Percentiles rank a stretch among this genome's conserved stretches.
These are phyloP conservation scores for Sthenelais limicola DNA, from an alignment of 2,888 invertebrate genomes.

Conservation along the genomic window DNA sequence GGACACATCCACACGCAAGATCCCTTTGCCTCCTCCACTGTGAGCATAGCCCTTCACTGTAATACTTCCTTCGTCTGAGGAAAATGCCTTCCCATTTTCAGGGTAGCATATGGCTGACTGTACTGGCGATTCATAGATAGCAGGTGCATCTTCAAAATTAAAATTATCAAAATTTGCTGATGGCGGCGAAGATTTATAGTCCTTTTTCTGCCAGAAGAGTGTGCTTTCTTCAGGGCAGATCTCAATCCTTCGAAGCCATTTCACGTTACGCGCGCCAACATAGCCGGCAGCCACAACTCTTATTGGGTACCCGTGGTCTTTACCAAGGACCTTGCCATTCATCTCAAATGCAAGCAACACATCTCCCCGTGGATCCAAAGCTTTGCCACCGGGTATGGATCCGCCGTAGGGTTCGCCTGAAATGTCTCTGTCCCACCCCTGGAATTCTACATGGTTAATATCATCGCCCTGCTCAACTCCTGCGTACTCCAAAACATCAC, in stretches of 20 bases:
- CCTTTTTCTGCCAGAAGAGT: constrained; percentile 96
- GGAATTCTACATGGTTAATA: constrained; percentile 71
- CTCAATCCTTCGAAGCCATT: constrained; percentile 89
- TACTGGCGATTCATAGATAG: constrained; percentile 92
- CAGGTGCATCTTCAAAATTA: constrained; percentile 85
- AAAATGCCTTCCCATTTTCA: constrained; percentile 73
- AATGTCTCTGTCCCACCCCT: constrained; percentile 84
- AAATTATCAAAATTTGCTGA: constrained; percentile 87
- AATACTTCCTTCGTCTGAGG: constrained; percentile 56
- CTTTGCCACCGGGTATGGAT: constrained; percentile 82
- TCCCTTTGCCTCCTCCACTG: constrained; percentile 93
- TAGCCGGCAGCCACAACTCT: constrained; percentile 94
- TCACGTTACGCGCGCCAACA: constrained; percentile 94
- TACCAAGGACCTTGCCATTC: constrained; percentile 88
- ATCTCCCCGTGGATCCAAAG: constrained; percentile 78
- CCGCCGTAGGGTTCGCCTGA: constrained; percentile 88
- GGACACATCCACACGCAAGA: constrained; percentile 92
- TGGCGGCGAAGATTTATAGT: constrained; percentile 82
- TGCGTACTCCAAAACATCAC: constrained; percentile 70
- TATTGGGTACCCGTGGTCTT: constrained; percentile 94
- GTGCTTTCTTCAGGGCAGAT: constrained; percentile 86
- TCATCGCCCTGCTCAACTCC: constrained; percentile 69
- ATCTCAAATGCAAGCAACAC: constrained; percentile 93
- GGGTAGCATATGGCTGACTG: constrained; percentile 94
- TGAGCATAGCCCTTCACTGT: constrained; percentile 73